Evolutionary conservation across 2,113 vertebrate genomes (phyloP), one percentile per base, ranked within the genome.

Genomic region (Crocuta crocuta): DNA sequence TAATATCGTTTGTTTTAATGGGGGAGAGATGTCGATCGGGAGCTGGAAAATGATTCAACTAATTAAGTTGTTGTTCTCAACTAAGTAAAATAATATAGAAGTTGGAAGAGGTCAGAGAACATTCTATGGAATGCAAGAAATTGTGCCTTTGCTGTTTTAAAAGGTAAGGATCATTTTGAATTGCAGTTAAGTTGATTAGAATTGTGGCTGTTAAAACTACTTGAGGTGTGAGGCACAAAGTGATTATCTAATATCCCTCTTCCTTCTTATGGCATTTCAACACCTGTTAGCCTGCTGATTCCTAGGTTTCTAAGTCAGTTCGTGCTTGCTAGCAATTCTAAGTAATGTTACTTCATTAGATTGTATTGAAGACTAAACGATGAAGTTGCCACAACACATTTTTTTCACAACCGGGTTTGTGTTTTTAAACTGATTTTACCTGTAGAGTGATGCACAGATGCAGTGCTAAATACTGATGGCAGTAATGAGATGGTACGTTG

Each of bases 271-370:
- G 97, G 94, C 91, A 97, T 97, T 97, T 92, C 66, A 86, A 45
- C 95, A 97, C 95, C 97, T 97, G 95, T 93, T 95, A 96, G 97
- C 76, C 26, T 73, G 71, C 78, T 89, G 92, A 89, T 97, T 66
- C 50, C 76, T 90, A 28, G 90, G 28, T 96, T 97, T 94, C 85
- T 65, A 81, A 95, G 80, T 63, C 78, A 91, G 26, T 94, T 94
- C 45, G 65, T 66, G 79, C 89, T 97, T 96, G 78, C 89, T 68
- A 55, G 58, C 73, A 92, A 84, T 97, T 93, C 87, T 86, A 78
- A 97, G 70, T 88, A 76, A 92, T 91, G 33, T 24, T 45, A 87
- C 70, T 95, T 97, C 88, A 89, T 97, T 97, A 97, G 86, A 84
- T 31, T 82, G 78, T 89, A 65, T 66, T 84, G 70, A 68, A 93